A percentile compares a stretch with the other conserved stretches of the same genome.
phyloP scores from a whole-genome alignment of 2,888 invertebrate species.

The Melieria omissa region DNA sequence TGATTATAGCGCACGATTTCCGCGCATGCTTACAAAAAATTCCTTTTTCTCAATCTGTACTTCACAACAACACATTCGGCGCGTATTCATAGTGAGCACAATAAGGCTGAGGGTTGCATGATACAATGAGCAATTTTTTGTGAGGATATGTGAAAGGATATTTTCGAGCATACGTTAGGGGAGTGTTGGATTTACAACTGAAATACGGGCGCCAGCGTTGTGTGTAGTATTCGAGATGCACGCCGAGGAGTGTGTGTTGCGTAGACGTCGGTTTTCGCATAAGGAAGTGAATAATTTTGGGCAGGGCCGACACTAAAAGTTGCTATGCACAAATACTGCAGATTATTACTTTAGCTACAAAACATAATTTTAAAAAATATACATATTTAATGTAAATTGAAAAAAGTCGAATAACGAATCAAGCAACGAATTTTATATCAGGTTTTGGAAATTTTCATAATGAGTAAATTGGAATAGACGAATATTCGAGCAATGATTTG shows the following conservation, averaged over 20 bases:
- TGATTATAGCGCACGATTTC: too few relatives aligned
- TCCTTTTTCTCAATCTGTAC: too few relatives aligned
- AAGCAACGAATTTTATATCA: too few relatives aligned
- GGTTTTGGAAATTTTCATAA: too few relatives aligned
- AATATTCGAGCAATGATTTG: constrained; percentile 8
- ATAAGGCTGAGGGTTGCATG: not conserved
- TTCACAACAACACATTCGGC: too few relatives aligned
- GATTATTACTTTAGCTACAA: too few relatives aligned
- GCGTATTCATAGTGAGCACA: not conserved
- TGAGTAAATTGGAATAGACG: constrained; percentile 26
- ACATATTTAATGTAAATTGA: too few relatives aligned
- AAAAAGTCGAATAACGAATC: too few relatives aligned
- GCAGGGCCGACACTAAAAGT: constrained; percentile 40
- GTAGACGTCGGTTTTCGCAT: not conserved
- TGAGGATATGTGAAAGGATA: not conserved
- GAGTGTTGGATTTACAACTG: constrained; percentile 15
- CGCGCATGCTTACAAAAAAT: too few relatives aligned
- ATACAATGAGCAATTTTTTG: not conserved
- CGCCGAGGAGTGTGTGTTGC: constrained; percentile 26
- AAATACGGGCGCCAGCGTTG: not conserved
- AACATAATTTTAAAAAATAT: too few relatives aligned
- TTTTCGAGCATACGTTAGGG: constrained; percentile 10
- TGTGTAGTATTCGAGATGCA: constrained; percentile 15
- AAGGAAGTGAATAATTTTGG: constrained; percentile 42
- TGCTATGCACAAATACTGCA: too few relatives aligned